A percentile compares a stretch with the other conserved stretches of the same genome.
Evolutionary conservation across 1,140 invertebrate genomes (phyloP).

Genomic region (Hydropsyche tenuis): DNA sequence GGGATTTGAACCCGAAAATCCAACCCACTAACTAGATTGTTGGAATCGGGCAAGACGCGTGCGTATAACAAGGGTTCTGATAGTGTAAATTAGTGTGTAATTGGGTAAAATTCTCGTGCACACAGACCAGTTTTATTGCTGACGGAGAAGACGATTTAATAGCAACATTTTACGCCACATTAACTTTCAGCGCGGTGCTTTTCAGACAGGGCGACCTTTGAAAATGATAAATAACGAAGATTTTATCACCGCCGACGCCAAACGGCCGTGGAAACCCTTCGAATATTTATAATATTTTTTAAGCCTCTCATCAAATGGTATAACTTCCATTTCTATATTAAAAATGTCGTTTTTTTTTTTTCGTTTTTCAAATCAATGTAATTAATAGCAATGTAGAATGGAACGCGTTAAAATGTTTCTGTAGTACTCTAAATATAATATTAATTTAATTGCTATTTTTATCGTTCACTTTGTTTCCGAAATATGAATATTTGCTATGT

Average conservation of each 20-base stretch:
- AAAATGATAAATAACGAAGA: conserved; percentile 18
- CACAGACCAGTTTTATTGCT: neutral
- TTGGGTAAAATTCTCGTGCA: neutral
- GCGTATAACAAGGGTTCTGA: conserved; percentile 1
- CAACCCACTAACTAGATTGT: neutral
- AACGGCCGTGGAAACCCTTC: neutral
- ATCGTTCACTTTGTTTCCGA: too few species aligned
- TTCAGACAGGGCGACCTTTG: neutral
- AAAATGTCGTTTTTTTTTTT: too few species aligned
- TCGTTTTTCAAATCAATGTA: too few species aligned
- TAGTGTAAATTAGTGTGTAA: conserved; percentile 32
- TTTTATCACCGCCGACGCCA: conserved; percentile 4
- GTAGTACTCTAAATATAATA: too few species aligned
- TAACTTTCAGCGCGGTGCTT: conserved; percentile 1
- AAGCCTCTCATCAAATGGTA: too few species aligned
- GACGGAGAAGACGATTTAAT: conserved; percentile 26
- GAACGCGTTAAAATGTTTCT: too few species aligned
- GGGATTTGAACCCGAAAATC: too few species aligned
- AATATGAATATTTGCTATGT: too few species aligned
- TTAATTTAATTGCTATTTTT: too few species aligned
- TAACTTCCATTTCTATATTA: too few species aligned
- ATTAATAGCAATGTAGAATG: too few species aligned
- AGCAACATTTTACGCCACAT: conserved; percentile 29
- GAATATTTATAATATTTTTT: too few species aligned
- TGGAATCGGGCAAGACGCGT: neutral